Evolutionary conservation across 2,888 invertebrate species (phyloP).

Genomic region (Metopia argyrocephala): DNA sequence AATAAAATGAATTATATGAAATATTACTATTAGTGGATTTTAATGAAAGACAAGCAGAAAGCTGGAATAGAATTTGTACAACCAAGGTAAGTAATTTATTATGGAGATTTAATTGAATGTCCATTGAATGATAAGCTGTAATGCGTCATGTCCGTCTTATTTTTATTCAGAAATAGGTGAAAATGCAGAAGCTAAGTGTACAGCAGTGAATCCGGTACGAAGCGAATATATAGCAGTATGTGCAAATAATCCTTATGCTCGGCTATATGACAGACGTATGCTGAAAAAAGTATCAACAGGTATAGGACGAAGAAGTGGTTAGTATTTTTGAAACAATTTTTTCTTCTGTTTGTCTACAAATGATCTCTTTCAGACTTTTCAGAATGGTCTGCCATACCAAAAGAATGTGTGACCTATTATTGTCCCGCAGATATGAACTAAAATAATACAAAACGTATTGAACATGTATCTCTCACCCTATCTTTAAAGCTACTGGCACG

Average conservation of each 20-base stretch:
- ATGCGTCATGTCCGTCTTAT: slow-evolving; percentile 88
- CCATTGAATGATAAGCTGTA: slow-evolving; percentile 92
- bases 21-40: too few species aligned
- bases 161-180: slow-evolving; percentile 88
- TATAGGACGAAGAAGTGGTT: slow-evolving; percentile 32
- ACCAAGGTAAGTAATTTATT: too few species aligned
- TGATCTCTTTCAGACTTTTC: slow-evolving; percentile 38
- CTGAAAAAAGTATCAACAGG: slow-evolving; percentile 79
- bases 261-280: slow-evolving; percentile 95
- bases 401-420: slow-evolving; percentile 90
- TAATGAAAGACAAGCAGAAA: too few species aligned
- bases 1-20: too few species aligned
- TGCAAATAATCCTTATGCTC: slow-evolving; percentile 95
- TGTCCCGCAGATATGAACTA: slow-evolving; percentile 85
- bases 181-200: too few species aligned
- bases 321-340: background rate
- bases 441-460: slow-evolving; percentile 76
- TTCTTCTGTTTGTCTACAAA: background rate
- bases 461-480: slow-evolving; percentile 84
- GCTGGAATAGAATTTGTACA: slow-evolving; percentile 4
- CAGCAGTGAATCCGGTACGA: slow-evolving; percentile 90
- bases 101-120: background rate
- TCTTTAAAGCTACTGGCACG: slow-evolving; percentile 91
- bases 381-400: slow-evolving; percentile 81
- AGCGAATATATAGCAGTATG: slow-evolving; percentile 95